Evolutionary conservation across 2,113 vertebrate genomes (phyloP), one percentile per base, ranked within the genome.

Genomic region (Apus apus): DNA sequence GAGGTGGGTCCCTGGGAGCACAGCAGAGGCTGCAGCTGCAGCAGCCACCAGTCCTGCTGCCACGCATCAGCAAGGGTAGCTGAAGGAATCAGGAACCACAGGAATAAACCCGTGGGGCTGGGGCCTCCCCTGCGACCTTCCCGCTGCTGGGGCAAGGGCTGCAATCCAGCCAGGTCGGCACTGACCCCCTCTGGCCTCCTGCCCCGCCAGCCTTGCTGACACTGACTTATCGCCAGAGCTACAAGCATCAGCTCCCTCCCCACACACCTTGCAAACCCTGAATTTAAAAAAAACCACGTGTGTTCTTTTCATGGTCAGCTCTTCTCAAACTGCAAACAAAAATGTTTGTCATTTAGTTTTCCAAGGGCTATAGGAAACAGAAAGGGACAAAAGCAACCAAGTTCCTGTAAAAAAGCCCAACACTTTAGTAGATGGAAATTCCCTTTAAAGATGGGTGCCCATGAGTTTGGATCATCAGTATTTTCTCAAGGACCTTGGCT

Each of bases 381-480:
- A 83, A 71, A 43, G 22, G 51, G 48, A 85, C 56, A 50, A 74
- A 93, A 74, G 75, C 76, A 79, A 81, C 18, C 1, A 1, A 21
- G 56, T 40, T 26, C 40, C 61, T 45, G 22, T 38, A 74, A 79
- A 96, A 92, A 81, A 93, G 73, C 46, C 7, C 38, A 38, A 38
- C 38, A 11, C 60, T 74, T 50, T 3, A 86, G 57, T 8, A 43
- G 70, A 71, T 65, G 86, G 73, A 74, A 96, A 89, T 92, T 96
- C 89, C 84, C 92, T 87, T 82, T 91, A 81, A 82, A 94, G 83
- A 84, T 89, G 89, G 65, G 76, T 75, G 89, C 76, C 81, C 81
- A 56, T 45, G 34, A 86, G 83, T 84, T 90, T 56, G 90, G 56
- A 84, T 77, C 38, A 9, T 71, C 57, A 92, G 85, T 30, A 77